Conservation (phyloP, 2,113 vertebrate species). For the Sakesphorus luctuosus region DNA sequence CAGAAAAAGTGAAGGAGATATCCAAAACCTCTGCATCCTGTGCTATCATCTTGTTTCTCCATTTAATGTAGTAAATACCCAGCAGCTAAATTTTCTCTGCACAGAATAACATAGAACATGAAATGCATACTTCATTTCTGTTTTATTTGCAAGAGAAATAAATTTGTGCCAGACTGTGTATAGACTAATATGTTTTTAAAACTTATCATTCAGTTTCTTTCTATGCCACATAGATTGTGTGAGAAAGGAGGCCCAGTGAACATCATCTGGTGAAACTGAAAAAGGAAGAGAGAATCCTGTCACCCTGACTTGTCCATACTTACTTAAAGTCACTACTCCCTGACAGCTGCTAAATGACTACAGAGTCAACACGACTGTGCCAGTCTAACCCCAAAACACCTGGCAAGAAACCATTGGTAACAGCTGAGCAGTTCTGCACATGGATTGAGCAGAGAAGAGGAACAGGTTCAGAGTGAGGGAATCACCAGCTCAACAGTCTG, state of each 20-base stretch:
- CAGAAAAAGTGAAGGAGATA: background rate
- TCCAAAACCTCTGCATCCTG: background rate
- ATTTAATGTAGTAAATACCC: background rate
- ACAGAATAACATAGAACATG: background rate
- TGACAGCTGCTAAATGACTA: background rate
- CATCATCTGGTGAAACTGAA: background rate
- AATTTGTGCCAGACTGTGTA: background rate
- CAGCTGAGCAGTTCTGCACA: accelerated
- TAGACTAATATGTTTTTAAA: background rate
- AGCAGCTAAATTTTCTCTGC: background rate
- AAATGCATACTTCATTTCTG: background rate
- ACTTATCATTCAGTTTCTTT: background rate
- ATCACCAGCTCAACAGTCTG: background rate
- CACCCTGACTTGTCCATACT: background rate
- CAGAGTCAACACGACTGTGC: background rate
- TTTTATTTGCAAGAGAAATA: background rate
- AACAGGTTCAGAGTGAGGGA: background rate
- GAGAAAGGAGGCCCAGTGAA: background rate
- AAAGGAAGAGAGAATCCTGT: background rate
- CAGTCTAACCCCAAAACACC: background rate
- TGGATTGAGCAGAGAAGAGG: background rate
- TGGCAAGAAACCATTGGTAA: background rate
- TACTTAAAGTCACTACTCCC: background rate
- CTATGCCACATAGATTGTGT: background rate
- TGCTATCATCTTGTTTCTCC: background rate